Percentiles rank a stretch among this genome's conserved stretches.
phyloP scores from a whole-genome alignment of 2,797 vertebrate genomes.

The Moxostoma hubbsi region DNA sequence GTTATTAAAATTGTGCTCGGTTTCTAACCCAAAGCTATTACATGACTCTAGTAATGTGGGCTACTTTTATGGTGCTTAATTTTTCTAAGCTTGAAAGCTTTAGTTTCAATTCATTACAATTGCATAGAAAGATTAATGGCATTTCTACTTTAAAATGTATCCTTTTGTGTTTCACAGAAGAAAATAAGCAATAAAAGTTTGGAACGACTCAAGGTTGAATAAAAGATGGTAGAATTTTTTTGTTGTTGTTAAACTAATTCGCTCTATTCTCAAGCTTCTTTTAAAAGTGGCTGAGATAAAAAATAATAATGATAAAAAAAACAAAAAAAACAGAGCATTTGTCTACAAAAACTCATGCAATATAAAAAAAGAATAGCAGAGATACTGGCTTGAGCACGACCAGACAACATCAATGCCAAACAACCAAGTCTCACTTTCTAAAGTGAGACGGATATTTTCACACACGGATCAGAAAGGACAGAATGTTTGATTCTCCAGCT shows the following conservation, averaged over 20 bases:
- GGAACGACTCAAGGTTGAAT: no score
- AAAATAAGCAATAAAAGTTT: no score
- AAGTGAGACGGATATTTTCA: constrained; percentile 23
- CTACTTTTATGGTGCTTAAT: no score
- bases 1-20: no score
- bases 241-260: not conserved
- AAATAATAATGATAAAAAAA: no score
- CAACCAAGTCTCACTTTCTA: constrained; percentile 34
- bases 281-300: not conserved
- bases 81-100: no score
- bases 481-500: constrained; percentile 13
- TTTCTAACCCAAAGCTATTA: no score
- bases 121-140: no score
- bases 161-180: no score
- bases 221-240: constrained; percentile 42
- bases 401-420: constrained; percentile 52
- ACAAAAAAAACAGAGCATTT: not conserved
- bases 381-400: constrained; percentile 33
- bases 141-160: no score
- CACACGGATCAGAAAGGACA: constrained; percentile 13
- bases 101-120: no score
- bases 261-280: not conserved
- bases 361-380: constrained; percentile 35
- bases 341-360: constrained; percentile 22
- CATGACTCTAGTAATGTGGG: no score